Evolutionary conservation across 2,113 vertebrate species (phyloP), one percentile per base, ranked within the genome.

Genomic region (Pangasianodon gigas): DNA sequence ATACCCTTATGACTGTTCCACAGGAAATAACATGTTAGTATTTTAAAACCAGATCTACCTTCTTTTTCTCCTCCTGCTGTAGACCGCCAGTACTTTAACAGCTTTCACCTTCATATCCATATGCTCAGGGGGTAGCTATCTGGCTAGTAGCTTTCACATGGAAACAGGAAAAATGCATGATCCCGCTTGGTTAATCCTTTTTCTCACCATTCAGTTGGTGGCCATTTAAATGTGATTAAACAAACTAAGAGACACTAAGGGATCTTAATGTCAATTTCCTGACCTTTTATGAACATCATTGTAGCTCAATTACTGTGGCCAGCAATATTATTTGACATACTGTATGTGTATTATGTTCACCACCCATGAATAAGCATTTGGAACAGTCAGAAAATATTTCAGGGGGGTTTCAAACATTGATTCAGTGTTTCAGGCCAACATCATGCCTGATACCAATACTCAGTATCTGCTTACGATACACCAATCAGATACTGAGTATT

Each of bases 61-160:
- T 32, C 19, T 19, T 51, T 80, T 19, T 54, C 21, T 62, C 32
- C 13, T 62, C 32, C 54, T 41, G 52, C 81, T 60, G 2, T 62
- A 62, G 24, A 44, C 32, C 37, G 14, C 3, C 3, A 56, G 16
- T 21, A 56, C 16, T 37, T 83, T 58, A 21, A 41, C 8, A 83
- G 32, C 54, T 84, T 62, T 84, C 41, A 29, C 32, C 82, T 60
- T 84, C 24, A 84, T 83, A 41, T 83, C n/a, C 52, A 37, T 19
- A 83, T 62, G 56, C 54, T 26, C 37, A 84, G 21, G 56, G 9
- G 11, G 52, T 26, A 44, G 56, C 37, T 60, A 13, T 41, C 3
- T 6, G 52, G 18, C 32, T 84, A 2, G 56, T 60, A 11, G 81
- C 16, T 41, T 84, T 41, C 9, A 84, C 60, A 60, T 84, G 10